phyloP scores from a whole-genome alignment of 1,140 invertebrate species.

The Oscheius sp. region DNA sequence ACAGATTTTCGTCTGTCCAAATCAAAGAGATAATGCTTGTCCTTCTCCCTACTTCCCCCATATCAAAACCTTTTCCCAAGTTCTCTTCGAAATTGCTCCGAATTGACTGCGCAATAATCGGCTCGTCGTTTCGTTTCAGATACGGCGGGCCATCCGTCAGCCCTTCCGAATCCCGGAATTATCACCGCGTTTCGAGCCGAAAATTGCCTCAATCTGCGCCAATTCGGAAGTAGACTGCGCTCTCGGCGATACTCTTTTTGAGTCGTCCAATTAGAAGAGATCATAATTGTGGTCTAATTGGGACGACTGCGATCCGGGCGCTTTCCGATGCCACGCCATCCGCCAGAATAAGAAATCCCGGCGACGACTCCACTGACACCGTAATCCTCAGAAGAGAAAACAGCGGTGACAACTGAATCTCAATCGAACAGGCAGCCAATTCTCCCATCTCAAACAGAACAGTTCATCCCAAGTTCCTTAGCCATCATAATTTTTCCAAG shows the following conservation, averaged over 20 bases:
- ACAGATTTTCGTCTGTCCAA: neutral
- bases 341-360: neutral
- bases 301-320: neutral
- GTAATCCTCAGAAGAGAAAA: neutral
- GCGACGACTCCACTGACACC: neutral
- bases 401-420: too few species aligned
- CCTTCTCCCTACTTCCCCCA: neutral
- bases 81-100: neutral
- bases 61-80: neutral
- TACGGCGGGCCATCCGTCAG: constrained; percentile 1
- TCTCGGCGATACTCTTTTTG: neutral
- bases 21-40: neutral
- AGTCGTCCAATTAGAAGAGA: neutral
- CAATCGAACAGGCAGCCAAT: too few species aligned
- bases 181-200: neutral
- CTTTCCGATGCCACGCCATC: neutral
- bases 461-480: neutral
- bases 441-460: neutral
- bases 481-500: neutral
- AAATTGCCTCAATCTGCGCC: neutral
- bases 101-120: too few species aligned
- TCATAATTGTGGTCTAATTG: constrained; percentile 7
- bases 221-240: neutral
- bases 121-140: too few species aligned
- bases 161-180: neutral